Evolutionary conservation across 2,888 invertebrate genomes (phyloP).

Genomic region (Spatulosminthurus flaviceps): DNA sequence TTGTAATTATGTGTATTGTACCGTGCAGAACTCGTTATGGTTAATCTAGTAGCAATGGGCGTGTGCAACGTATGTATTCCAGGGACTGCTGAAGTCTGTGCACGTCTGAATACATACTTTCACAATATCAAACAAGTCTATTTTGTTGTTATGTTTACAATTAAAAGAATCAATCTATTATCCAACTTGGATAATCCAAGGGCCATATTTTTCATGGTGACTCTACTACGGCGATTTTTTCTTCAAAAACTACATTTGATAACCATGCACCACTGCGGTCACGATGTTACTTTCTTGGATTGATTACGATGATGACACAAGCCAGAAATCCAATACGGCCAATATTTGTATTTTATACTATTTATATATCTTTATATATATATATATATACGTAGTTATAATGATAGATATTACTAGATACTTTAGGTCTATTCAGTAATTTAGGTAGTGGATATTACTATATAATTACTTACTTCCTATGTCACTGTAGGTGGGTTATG

Average conservation of each 20-base stretch:
- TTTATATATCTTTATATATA: too few species aligned
- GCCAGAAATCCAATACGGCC: conserved; percentile 22
- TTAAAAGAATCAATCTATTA: background rate
- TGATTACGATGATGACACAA: conserved; percentile 33
- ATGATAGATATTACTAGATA: conserved; percentile 8
- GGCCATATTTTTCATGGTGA: too few species aligned
- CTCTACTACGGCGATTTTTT: background rate
- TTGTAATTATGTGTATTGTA: background rate
- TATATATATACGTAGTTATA: background rate
- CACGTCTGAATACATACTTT: background rate
- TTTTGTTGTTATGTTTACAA: background rate
- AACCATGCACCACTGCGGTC: conserved; percentile 12
- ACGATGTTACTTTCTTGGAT: conserved; percentile 6
- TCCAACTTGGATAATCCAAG: background rate
- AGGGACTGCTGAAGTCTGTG: background rate
- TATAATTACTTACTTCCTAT: conserved; percentile 5
- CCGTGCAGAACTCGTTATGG: background rate
- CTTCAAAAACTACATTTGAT: conserved; percentile 9
- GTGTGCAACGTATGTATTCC: background rate
- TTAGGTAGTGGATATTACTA: conserved; percentile 36
- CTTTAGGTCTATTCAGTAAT: conserved; percentile 16
- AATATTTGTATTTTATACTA: conserved; percentile 29
- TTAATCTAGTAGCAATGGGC: background rate
- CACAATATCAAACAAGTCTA: background rate
- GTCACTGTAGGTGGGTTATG: conserved; percentile 42